Base-by-base conservation (phyloP, 2,888 invertebrate genomes). In the Rhagium mordax region DNA sequence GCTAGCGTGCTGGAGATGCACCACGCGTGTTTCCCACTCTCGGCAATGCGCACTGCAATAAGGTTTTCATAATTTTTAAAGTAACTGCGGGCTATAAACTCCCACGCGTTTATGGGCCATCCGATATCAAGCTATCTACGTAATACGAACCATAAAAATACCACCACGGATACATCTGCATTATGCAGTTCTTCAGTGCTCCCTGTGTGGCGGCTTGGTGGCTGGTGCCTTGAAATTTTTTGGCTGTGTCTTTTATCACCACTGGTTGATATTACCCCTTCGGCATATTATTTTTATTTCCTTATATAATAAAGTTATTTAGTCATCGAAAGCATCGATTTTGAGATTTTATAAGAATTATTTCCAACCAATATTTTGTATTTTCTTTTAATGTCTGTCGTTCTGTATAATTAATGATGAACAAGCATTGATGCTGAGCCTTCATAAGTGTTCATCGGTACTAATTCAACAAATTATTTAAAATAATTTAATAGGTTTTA, bases 61-160 rank as follows among this genome's bases (percentile, higher is more conserved):
- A 67, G 67, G 67, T 67, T 67, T 67, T 57, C 41, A 67, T 67
- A 67, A 55, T 67, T 78, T 78, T 76, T 76, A 65, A 74, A 59
- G 71, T 70, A 71, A 71, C 65, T 55, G 67, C 65, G 64, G 41
- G 71, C 74, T 62, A 71, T 79, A 78, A 79, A 79, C 77, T 78
- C 76, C 77, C 72, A 76, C 79, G 67, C 76, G 76, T 75, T 79
- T 77, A 77, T 76, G 71, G 70, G 61, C 77, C 77, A 78, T 77
- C 74, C 76, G 74, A 75, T 77, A 76, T 73, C 71, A 57, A 70
- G 70, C 74, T 76, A 76, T 77, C 77, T 76, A 74, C 71, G 74
- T 78, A 75, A 78, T 74, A 75, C 65, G 76, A 75, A 65, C 76
- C 67, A 73, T 78, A 78, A 78, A 78, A 79, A 79, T 76, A 79